Base-by-base conservation (phyloP, 2,888 invertebrate species). In the Dastarcus helophoroides region DNA sequence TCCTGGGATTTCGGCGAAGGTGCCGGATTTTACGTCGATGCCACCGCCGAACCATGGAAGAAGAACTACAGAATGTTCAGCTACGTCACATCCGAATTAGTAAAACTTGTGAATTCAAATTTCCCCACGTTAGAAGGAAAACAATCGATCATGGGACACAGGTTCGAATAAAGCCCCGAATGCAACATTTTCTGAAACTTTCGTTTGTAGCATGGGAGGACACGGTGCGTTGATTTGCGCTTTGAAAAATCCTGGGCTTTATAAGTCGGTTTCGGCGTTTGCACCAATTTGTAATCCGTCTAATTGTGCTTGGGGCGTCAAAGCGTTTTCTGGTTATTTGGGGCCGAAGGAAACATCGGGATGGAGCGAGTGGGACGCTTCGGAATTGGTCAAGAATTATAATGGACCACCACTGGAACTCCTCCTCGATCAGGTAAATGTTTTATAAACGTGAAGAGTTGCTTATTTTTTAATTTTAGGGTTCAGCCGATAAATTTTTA, bases 11-110 rank as follows among this genome's bases (percentile, higher is more conserved):
- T 98, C 63, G 98, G 97, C 16, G 78, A 80, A 5, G 86, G 86
- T 5, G 97, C 97, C 38, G 91, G 95, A 1, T 95, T 94, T 60
- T 98, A 98, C 59, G 67, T 98, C 2, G 84, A 98, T 65, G 93
- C 97, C 3, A 3, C 77, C 78, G 0, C 69, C 79, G 46, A 79
- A n/a, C n/a, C n/a, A n/a, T n/a, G n/a, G n/a, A n/a, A n/a, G 76
- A 72, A 72, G 14, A 75, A 97, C 65, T 98, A 94, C 56, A 73
- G 78, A 48, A 98, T 98, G 97, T 94, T 76, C 51, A 83, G 82
- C 39, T 98, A 98, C 50, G 65, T 98, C n/a, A 86, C 85, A 4
- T 71, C 74, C 32, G 94, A 95, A 62, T 64, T 95, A 26, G 77
- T 82, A 36, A 68, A 71, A 21, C 46, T 93, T 26, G 68, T 95